phyloP scores from a whole-genome alignment of 2,797 vertebrate genomes.

The Stomatorhinus walkeri region DNA sequence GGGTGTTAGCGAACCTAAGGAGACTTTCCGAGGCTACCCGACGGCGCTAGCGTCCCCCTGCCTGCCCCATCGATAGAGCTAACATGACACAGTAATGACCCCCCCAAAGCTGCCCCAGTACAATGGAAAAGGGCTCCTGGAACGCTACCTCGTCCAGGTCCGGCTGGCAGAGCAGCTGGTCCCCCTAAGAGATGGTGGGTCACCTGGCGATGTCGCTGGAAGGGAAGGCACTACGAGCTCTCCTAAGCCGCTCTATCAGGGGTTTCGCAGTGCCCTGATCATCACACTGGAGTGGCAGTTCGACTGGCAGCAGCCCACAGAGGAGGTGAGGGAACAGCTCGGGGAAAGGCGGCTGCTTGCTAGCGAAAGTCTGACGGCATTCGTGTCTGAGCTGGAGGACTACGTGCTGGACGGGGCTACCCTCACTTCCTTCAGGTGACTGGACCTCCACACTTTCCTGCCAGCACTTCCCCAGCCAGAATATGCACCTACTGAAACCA shows the following conservation, averaged over 20 bases:
- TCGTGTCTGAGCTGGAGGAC: not conserved
- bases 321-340: not conserved
- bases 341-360: not conserved
- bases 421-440: not conserved
- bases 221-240: not conserved
- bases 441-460: not conserved
- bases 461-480: not conserved
- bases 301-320: not conserved
- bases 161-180: not conserved
- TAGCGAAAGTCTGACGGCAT: not conserved
- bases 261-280: not conserved
- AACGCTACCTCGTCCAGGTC: not conserved
- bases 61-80: not conserved
- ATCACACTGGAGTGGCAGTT: not conserved
- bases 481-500: not conserved
- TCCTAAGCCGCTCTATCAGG: not conserved
- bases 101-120: not conserved
- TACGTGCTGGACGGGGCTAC: not conserved
- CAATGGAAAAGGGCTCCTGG: not conserved
- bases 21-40: not conserved
- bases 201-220: not conserved
- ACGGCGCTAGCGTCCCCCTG: not conserved
- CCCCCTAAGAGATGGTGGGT: not conserved
- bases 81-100: not conserved
- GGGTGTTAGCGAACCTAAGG: not conserved